A percentile compares a stretch with the other conserved stretches of the same genome.
Evolutionary conservation across 2,888 invertebrate species (phyloP).

Genomic region (Daptonema setosum): DNA sequence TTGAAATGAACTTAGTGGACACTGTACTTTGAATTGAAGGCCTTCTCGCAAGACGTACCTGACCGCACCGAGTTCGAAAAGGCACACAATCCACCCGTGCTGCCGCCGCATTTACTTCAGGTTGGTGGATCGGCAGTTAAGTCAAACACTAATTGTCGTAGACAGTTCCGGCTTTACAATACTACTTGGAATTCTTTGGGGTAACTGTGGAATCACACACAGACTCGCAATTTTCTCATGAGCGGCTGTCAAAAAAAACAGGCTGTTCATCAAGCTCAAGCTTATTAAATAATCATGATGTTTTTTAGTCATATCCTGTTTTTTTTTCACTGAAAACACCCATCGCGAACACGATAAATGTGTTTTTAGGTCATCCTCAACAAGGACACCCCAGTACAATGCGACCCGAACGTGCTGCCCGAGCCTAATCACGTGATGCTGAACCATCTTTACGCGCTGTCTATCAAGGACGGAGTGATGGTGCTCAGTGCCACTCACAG

Average conservation of each 20-base stretch:
- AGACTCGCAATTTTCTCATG: too few species aligned
- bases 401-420: conserved; percentile 92
- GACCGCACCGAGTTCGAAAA: conserved; percentile 76
- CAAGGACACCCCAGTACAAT: conserved; percentile 90
- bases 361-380: conserved; percentile 71
- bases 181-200: too few species aligned
- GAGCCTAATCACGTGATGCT: conserved; percentile 99
- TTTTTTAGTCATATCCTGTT: too few species aligned
- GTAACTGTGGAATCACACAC: too few species aligned
- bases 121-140: conserved; percentile 9
- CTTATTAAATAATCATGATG: too few species aligned
- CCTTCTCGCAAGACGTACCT: conserved; percentile 54
- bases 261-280: too few species aligned
- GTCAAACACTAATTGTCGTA: too few species aligned
- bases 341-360: too few species aligned
- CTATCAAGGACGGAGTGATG: conserved; percentile 99
- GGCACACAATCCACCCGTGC: conserved; percentile 73
- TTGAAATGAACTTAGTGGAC: too few species aligned
- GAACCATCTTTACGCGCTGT: conserved; percentile 94
- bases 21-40: not conserved
- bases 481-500: conserved; percentile 86
- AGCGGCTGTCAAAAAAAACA: too few species aligned
- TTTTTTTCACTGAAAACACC: too few species aligned
- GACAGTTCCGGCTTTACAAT: too few species aligned
- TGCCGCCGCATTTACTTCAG: conserved; percentile 91